Percentiles rank a stretch among this genome's conserved stretches.
These are phyloP conservation scores for Labeo rohita DNA, from an alignment of 2,113 vertebrate genomes.

Conservation along the genomic window DNA sequence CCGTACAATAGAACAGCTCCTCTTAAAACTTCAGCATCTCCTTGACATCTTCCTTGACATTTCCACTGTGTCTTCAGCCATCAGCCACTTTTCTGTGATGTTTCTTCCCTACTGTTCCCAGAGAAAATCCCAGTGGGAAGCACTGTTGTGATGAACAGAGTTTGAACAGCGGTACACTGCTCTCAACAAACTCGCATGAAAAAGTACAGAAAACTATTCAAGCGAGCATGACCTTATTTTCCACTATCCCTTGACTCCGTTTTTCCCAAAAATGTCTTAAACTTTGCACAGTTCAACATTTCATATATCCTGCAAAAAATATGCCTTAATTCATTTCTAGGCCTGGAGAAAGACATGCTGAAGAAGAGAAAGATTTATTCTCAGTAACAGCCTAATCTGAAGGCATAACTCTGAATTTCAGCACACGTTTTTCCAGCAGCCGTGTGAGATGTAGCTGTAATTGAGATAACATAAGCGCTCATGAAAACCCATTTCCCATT, in stretches of 20 bases:
- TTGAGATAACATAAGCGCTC: constrained; percentile 64
- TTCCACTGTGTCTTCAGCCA: constrained; percentile 63
- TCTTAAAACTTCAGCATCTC: constrained; percentile 62
- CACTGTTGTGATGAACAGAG: constrained; percentile 5
- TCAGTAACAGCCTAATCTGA: background rate
- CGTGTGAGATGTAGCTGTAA: constrained; percentile 64
- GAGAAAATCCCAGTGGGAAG: constrained; percentile 52
- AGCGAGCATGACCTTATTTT: background rate
- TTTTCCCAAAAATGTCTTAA: background rate
- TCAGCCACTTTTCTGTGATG: constrained; percentile 59
- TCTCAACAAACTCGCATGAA: background rate
- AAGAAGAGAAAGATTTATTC: constrained; percentile 38
- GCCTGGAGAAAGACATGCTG: constrained; percentile 13
- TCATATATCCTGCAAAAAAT: background rate
- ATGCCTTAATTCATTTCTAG: background rate
- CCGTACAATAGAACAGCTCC: background rate
- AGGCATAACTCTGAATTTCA: constrained; percentile 19
- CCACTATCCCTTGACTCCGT: background rate
- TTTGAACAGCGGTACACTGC: background rate
- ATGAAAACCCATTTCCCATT: constrained; percentile 73
- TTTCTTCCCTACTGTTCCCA: constrained; percentile 45
- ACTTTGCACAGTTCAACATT: background rate
- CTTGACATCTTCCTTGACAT: constrained; percentile 64
- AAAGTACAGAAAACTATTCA: background rate
- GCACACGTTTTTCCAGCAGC: constrained; percentile 34